A percentile compares a stretch with the other conserved stretches of the same genome.
These are phyloP conservation scores for Baryphthengus martii DNA, from an alignment of 2,113 vertebrate genomes.

Conservation along the genomic window DNA sequence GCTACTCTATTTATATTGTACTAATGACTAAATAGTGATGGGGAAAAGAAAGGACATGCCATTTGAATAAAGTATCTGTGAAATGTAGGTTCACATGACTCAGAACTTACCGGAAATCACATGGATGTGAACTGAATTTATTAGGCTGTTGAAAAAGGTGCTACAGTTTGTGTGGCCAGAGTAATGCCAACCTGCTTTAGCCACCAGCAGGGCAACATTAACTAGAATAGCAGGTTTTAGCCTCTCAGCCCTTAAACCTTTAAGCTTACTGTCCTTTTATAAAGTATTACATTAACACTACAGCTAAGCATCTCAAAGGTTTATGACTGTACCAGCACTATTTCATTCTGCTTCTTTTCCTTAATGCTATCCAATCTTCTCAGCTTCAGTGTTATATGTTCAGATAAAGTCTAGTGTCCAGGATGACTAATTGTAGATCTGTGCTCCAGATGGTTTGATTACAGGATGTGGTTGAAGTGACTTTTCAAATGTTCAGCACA, in stretches of 20 bases:
- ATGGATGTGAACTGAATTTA: not conserved
- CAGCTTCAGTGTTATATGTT: constrained; percentile 58
- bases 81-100: not conserved
- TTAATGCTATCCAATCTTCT: constrained; percentile 57
- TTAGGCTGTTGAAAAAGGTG: not conserved
- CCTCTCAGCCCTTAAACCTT: constrained; percentile 43
- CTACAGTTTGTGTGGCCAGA: constrained; percentile 27
- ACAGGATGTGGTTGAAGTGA: constrained; percentile 75
- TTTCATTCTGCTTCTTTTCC: constrained; percentile 67
- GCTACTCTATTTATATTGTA: not conserved
- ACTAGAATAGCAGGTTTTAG: constrained; percentile 48
- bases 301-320: constrained; percentile 35
- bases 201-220: not conserved
- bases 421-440: constrained; percentile 75
- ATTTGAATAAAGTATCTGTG: not conserved
- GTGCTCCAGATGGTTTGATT: constrained; percentile 77
- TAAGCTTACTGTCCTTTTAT: constrained; percentile 51
- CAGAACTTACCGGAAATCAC: not conserved
- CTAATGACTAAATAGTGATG: not conserved
- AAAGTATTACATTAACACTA: constrained; percentile 55
- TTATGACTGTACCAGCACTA: constrained; percentile 50
- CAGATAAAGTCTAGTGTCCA: constrained; percentile 72
- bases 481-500: constrained; percentile 66
- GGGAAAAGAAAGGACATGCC: not conserved
- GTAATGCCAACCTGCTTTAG: not conserved